Evolutionary conservation across 2,797 vertebrate genomes (phyloP).

Genomic region (Pangasius larnaudii): DNA sequence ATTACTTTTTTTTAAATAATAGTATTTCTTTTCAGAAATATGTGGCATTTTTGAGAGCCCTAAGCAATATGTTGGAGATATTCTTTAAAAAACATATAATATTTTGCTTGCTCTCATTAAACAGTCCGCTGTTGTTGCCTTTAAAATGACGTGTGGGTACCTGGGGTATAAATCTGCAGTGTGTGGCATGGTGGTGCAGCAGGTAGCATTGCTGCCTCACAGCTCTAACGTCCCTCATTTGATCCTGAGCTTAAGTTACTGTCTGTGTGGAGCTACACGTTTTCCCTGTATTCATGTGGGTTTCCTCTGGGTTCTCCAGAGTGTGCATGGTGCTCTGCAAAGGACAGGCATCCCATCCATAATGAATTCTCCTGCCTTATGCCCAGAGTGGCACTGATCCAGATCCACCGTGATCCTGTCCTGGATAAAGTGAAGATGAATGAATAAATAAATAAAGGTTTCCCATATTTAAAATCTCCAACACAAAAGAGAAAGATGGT

Average conservation of each 20-base stretch:
- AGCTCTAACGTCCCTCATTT: not conserved
- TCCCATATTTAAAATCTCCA: not conserved
- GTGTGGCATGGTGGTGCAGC: not conserved
- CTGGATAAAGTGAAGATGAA: not conserved
- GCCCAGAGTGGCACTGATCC: not conserved
- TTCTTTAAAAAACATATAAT: not conserved
- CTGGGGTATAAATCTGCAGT: not conserved
- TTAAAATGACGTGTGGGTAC: not conserved
- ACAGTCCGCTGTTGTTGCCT: not conserved
- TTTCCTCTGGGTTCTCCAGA: not conserved
- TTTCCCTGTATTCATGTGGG: not conserved
- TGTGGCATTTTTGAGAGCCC: not conserved
- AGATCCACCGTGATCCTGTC: not conserved
- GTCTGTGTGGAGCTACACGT: not conserved
- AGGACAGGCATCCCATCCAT: not conserved
- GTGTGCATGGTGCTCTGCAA: not conserved
- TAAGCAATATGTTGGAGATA: not conserved
- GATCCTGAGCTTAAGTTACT: constrained; percentile 5
- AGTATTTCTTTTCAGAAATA: not conserved
- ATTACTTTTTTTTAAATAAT: not conserved
- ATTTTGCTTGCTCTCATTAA: not conserved
- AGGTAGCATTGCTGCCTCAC: not conserved
- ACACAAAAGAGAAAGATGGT: not conserved
- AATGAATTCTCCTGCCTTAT: not conserved
- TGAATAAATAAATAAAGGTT: not conserved